Evolutionary conservation across 2,797 vertebrate species (phyloP).

Genomic region (Champsocephalus esox): DNA sequence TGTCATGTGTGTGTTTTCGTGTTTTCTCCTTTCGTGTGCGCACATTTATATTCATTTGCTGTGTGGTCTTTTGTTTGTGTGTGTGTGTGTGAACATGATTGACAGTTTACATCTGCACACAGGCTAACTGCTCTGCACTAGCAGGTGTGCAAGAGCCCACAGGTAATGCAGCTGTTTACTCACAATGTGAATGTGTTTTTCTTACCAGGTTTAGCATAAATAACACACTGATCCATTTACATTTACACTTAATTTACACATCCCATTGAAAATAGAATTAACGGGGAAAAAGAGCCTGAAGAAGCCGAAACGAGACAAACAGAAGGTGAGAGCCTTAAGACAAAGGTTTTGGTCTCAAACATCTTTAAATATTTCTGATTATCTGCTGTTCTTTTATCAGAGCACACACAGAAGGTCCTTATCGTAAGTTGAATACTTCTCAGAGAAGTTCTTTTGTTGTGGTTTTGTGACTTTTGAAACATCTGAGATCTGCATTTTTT

Average conservation of each 20-base stretch:
- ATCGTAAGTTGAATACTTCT: slow-evolving; percentile 82
- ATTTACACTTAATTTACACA: slow-evolving; percentile 71
- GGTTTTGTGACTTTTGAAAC: slow-evolving; percentile 80
- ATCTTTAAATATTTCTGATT: slow-evolving; percentile 3
- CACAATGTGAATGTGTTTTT: slow-evolving; percentile 60
- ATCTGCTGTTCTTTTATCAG: slow-evolving; percentile 30
- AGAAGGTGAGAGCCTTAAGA: slow-evolving; percentile 3
- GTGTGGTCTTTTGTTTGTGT: slow-evolving; percentile 13
- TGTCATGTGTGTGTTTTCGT: slow-evolving; percentile 25
- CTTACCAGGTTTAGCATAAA: slow-evolving; percentile 62
- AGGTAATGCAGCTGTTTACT: slow-evolving; percentile 80
- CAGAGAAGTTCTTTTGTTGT: slow-evolving; percentile 83
- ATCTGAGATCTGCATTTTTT: slow-evolving; percentile 64
- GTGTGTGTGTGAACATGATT: slow-evolving; percentile 55
- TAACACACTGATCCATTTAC: slow-evolving; percentile 64
- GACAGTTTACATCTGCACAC: slow-evolving; percentile 78
- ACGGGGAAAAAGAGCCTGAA: not conserved
- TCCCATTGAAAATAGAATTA: slow-evolving; percentile 55
- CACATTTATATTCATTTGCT: slow-evolving; percentile 31
- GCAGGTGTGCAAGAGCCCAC: slow-evolving; percentile 79
- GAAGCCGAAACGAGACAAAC: not conserved
- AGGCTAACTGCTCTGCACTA: slow-evolving; percentile 71
- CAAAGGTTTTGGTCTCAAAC: slow-evolving; percentile 5
- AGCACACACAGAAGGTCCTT: slow-evolving; percentile 51
- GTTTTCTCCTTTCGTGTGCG: slow-evolving; percentile 11